Evolutionary conservation across 1,140 invertebrate genomes (phyloP), one percentile per base, ranked within the genome.

Genomic region (Drosophila mauritiana): DNA sequence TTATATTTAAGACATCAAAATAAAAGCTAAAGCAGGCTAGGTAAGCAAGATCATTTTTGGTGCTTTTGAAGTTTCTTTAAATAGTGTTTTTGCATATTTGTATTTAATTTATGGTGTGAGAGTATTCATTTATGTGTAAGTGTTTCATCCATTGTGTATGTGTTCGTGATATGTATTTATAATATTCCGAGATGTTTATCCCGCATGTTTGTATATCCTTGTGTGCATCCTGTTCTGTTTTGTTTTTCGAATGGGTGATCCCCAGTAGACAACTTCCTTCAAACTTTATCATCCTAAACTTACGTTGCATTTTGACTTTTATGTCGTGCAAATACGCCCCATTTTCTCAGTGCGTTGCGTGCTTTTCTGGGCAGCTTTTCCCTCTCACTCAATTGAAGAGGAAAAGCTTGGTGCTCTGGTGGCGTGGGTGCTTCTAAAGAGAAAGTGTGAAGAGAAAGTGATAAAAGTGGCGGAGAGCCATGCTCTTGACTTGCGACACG

Each of bases 351-450:
- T 81, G 82, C 74, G 64, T 78, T 59, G 78, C 68, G 81, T 85
- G 81, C 82, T 78, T 75, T 67, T 63, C 61, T 36, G 54, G 55
- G 13, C 15, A 59, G 46, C 46, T 40, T 85, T 69, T 70, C 51
- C 15, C 20, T 46, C 27, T 40, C 27, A 31, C 20, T 45, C 45
- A 57, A n/a, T n/a, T 12, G 3, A 12, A 34, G 58, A 12, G 43
- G 40, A 69, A 85, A 85, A 86, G 82, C 74, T 85, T 49, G 49
- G 54, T 70, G 78, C 78, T 78, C 67, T 73, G 78, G 37, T 45
- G 55, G 43, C 49, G 59, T 53, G 57, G 81, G 81, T 84, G 81
- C 77, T 85, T 78, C 77, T 84, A 77, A 63, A 84, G 80, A 84
- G 78, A 72, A 64, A 75, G n/a, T 43, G 42, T 54, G 42, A 55